These are phyloP conservation scores for Mimumesa dahlbomi DNA, from an alignment of 2,888 invertebrate genomes.

Conservation along the genomic window DNA sequence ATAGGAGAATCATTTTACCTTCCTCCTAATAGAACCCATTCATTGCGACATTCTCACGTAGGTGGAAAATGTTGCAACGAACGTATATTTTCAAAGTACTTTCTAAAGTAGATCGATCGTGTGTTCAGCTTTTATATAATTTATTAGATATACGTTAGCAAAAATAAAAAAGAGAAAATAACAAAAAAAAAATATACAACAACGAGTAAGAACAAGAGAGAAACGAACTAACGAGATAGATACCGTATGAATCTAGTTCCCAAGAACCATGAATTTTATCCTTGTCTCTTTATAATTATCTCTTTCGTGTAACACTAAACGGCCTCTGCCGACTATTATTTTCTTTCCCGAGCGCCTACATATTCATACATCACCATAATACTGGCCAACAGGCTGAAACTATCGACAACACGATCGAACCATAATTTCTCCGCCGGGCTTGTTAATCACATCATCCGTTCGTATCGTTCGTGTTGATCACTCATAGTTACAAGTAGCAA, in stretches of 20 bases:
- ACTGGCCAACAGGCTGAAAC: constrained; percentile 35
- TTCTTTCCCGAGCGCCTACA: constrained; percentile 5
- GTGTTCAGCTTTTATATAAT: no score
- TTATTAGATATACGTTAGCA: no score
- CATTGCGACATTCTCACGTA: constrained; percentile 38
- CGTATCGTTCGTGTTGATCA: constrained; percentile 59
- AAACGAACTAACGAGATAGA: no score
- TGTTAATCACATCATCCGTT: constrained; percentile 59
- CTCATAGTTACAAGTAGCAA: constrained; percentile 55
- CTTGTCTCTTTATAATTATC: not conserved
- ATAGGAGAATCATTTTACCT: constrained; percentile 26
- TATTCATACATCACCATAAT: constrained; percentile 32
- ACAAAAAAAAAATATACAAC: no score
- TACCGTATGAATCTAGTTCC: no score
- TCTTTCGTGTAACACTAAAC: constrained; percentile 13
- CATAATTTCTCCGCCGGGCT: constrained; percentile 51
- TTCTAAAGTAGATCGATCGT: not conserved
- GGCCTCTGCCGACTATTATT: constrained; percentile 12
- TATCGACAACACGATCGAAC: constrained; percentile 60
- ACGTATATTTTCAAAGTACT: not conserved
- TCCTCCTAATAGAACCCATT: constrained; percentile 24
- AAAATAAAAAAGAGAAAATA: no score
- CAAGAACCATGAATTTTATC: no score
- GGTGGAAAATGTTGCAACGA: constrained; percentile 37
- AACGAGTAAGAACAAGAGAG: no score